Base-by-base conservation (phyloP, 2,113 vertebrate species). In the Ahaetulla prasina region DNA sequence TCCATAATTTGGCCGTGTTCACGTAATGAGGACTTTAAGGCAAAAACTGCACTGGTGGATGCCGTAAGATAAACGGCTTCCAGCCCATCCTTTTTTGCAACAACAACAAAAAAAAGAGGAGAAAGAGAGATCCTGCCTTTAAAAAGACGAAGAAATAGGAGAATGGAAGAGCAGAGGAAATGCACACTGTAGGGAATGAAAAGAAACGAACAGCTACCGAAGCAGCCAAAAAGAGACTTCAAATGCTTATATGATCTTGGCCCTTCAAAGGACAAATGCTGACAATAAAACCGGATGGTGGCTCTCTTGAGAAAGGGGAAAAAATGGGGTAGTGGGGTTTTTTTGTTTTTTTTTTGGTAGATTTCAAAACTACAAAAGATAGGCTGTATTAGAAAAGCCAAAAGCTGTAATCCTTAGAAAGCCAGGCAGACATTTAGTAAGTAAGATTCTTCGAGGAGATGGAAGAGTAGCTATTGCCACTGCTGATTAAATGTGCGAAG, bases 401-500 rank as follows among this genome's bases (percentile, higher is more conserved):
- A 27, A 88, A 91, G 80, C 4, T 94, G 53, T 12, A 94, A 39
- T 3, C 50, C 3, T 0, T 80, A 14, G 88, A 68, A 52, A 68
- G 55, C 87, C 43, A 49, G 0, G 35, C n/a, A 57, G 74, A 45
- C 39, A 60, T 8, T 1, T 53, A 93, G 87, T n/a, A 91, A 93
- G 92, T 91, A 35, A 91, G 50, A 53, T 11, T 35, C 2, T 90
- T 90, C 16, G 30, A 27, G 54, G 25, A 55, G 52, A 54, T 4
- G 20, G n/a, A 27, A 85, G 80, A 57, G 7, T 45, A 45, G 84
- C 30, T 54, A 3, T 92, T 93, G 95, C 35, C 25, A 80, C 74
- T 30, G 86, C 90, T 91, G 87, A 43, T 92, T 90, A 92, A 96
- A 89, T 22, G 80, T 68, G 27, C 49, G 92, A 45, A 63, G 35